Percentiles rank a stretch among this genome's conserved stretches.
Conservation (phyloP, 2,113 vertebrate genomes). For the Elephas maximus region DNA sequence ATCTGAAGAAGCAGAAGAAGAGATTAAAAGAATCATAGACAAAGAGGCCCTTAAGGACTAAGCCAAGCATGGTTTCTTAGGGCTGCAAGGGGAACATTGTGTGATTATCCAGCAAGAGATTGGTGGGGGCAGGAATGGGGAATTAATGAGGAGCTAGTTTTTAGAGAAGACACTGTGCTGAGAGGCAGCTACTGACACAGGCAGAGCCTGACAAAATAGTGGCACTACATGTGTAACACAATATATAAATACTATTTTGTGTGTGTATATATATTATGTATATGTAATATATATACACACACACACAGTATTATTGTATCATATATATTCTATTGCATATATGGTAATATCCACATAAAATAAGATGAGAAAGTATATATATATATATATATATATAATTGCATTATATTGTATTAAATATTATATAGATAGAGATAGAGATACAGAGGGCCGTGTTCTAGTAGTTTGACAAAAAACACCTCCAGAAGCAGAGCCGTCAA, state of each 20-base stretch:
- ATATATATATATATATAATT: neutral
- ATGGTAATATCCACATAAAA: neutral
- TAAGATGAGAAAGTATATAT: neutral
- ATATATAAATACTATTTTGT: too few relatives aligned
- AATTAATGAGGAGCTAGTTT: neutral
- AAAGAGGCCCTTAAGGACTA: neutral
- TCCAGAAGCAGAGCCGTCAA: neutral
- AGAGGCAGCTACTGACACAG: neutral
- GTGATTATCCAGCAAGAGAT: neutral
- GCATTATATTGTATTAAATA: neutral
- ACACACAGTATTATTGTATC: too few relatives aligned
- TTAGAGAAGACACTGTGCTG: neutral
- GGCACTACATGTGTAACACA: neutral
- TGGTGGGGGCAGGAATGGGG: neutral
- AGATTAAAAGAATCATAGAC: neutral
- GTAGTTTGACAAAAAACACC: neutral
- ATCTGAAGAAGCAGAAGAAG: neutral
- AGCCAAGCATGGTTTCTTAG: neutral
- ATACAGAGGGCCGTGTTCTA: neutral
- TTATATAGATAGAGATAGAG: neutral
- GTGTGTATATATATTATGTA: too few relatives aligned
- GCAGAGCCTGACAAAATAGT: neutral
- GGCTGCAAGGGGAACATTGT: neutral
- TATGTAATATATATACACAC: too few relatives aligned
- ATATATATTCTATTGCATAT: neutral